Percentiles rank a stretch among this genome's conserved stretches.
phyloP scores from a whole-genome alignment of 2,113 vertebrate genomes.

The Chaetops frenatus region DNA sequence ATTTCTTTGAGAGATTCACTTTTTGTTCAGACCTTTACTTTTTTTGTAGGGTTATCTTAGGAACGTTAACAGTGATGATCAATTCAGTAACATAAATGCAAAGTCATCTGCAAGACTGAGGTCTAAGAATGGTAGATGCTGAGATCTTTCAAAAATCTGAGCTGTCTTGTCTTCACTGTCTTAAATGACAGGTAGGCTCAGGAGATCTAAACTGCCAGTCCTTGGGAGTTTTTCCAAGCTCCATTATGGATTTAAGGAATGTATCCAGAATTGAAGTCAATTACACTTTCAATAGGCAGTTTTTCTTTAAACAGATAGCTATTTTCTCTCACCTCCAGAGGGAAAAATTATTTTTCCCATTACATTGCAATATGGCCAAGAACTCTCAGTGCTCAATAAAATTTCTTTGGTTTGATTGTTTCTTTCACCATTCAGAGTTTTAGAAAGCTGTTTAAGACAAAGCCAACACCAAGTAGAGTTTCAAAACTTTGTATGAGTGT shows the following conservation, averaged over 20 bases:
- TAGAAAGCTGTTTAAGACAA: neutral
- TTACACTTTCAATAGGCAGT: neutral
- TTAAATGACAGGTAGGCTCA: neutral
- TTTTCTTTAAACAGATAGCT: neutral
- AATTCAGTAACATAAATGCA: neutral
- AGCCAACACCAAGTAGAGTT: neutral
- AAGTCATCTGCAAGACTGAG: neutral
- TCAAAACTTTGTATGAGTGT: neutral
- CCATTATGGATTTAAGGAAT: neutral
- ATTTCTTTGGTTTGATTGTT: neutral
- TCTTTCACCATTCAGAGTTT: neutral
- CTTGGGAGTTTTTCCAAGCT: neutral
- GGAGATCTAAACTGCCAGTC: neutral
- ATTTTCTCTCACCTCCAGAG: neutral
- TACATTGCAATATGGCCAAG: neutral
- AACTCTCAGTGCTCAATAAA: neutral
- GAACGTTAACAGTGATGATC: neutral
- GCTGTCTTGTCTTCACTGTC: neutral
- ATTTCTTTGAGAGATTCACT: neutral
- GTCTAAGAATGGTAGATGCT: fast-evolving
- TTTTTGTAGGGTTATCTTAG: neutral
- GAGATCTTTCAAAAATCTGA: neutral
- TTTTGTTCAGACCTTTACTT: neutral
- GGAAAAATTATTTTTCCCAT: neutral
- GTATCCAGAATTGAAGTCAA: neutral